These are phyloP conservation scores for Sapayoa aenigma DNA, from an alignment of 2,113 vertebrate genomes.

Conservation along the genomic window DNA sequence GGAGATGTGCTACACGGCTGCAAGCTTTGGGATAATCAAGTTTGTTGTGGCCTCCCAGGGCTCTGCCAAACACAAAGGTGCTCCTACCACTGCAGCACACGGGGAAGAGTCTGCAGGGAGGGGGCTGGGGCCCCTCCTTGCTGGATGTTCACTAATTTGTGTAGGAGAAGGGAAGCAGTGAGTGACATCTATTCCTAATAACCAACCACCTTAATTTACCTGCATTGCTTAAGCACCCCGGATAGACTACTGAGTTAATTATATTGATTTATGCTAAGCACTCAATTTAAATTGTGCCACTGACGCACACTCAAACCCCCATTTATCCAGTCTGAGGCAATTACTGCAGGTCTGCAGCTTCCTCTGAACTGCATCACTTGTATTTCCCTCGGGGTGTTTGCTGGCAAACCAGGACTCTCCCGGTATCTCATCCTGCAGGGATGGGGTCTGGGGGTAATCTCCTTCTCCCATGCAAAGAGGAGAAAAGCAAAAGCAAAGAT, in stretches of 20 bases:
- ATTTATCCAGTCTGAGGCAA: neutral
- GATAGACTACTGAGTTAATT: neutral
- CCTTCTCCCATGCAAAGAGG: neutral
- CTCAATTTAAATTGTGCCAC: neutral
- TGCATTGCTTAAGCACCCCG: neutral
- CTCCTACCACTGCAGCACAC: fast-evolving
- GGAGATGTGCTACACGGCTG: fast-evolving
- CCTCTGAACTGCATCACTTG: fast-evolving
- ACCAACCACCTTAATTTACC: neutral
- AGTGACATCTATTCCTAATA: neutral
- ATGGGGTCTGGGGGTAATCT: fast-evolving
- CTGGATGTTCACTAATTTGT: fast-evolving
- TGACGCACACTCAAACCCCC: neutral
- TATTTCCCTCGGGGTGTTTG: neutral
- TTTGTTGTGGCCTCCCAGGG: fast-evolving
- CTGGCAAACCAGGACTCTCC: neutral
- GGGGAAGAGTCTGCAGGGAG: fast-evolving
- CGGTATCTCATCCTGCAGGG: fast-evolving
- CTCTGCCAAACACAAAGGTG: neutral
- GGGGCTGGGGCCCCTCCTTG: too few species aligned
- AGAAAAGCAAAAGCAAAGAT: neutral
- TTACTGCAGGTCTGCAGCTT: neutral
- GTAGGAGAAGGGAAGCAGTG: fast-evolving
- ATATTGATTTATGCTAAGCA: neutral
- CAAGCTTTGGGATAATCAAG: fast-evolving